Evolutionary conservation across 2,113 vertebrate genomes (phyloP).

Genomic region (Chloebia gouldiae): DNA sequence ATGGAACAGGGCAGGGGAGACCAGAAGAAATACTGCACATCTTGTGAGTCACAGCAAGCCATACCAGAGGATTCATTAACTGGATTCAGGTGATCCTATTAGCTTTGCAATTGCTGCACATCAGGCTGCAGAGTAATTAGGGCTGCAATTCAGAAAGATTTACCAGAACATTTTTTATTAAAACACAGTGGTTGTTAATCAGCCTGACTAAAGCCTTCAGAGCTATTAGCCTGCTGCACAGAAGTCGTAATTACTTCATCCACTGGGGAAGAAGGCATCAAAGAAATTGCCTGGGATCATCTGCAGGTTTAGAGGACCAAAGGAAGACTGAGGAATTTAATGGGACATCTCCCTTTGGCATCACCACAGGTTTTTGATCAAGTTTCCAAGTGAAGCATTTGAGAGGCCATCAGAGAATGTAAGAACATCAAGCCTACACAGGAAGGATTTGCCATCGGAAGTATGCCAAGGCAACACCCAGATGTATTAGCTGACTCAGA

Average conservation of each 20-base stretch:
- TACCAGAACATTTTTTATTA: conserved; percentile 60
- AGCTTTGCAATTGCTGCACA: conserved; percentile 54
- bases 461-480: conserved; percentile 37
- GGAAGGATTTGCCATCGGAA: conserved; percentile 55
- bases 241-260: conserved; percentile 42
- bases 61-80: conserved; percentile 55
- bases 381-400: not conserved
- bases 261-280: conserved; percentile 16
- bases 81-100: conserved; percentile 62
- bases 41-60: conserved; percentile 45
- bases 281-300: conserved; percentile 12
- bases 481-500: conserved; percentile 49
- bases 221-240: conserved; percentile 35
- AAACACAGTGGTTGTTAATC: conserved; percentile 49
- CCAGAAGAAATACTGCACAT: conserved; percentile 6
- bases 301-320: conserved; percentile 9
- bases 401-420: not conserved
- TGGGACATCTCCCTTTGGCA: conserved; percentile 1
- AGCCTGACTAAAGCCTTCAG: conserved; percentile 37
- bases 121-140: conserved; percentile 59
- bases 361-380: conserved; percentile 24
- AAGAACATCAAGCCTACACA: conserved; percentile 14
- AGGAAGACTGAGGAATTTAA: not conserved
- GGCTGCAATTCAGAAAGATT: conserved; percentile 40
- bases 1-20: conserved; percentile 8